A percentile compares a stretch with the other conserved stretches of the same genome.
Conservation (phyloP, 2,797 vertebrate species). For the Pipistrellus nathusii region DNA sequence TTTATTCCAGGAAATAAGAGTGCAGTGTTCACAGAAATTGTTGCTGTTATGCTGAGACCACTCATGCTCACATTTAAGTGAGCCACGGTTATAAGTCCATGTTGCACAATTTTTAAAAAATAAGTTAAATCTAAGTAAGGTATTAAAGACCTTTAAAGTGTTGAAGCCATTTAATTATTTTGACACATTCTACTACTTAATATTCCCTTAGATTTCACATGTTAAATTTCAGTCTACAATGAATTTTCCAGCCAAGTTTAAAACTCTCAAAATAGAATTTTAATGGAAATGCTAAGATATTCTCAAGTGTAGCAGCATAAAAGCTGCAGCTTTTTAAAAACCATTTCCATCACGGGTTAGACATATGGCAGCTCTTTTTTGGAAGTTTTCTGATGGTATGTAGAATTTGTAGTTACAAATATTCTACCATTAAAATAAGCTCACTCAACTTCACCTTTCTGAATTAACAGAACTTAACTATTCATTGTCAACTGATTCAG, state of each 20-base stretch:
- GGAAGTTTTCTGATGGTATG: conserved; percentile 79
- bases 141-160: conserved; percentile 48
- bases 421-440: conserved; percentile 87
- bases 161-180: conserved; percentile 16
- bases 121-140: conserved; percentile 8
- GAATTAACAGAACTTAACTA: conserved; percentile 85
- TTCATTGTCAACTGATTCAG: conserved; percentile 85
- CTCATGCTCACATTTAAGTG: background rate
- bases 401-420: conserved; percentile 85
- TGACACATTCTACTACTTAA: conserved; percentile 41
- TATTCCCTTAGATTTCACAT: conserved; percentile 50
- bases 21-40: background rate
- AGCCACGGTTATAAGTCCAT: background rate
- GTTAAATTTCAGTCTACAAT: conserved; percentile 18
- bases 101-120: background rate
- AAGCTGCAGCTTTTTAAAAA: conserved; percentile 75
- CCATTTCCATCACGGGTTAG: conserved; percentile 74
- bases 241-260: conserved; percentile 78
- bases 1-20: conserved; percentile 16
- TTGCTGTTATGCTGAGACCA: background rate
- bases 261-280: conserved; percentile 77
- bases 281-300: conserved; percentile 81
- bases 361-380: conserved; percentile 83
- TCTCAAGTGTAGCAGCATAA: conserved; percentile 81
- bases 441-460: conserved; percentile 86